A percentile compares a stretch with the other conserved stretches of the same genome.
Conservation (phyloP, 2,888 invertebrate genomes). For the Dendrolimus houi region DNA sequence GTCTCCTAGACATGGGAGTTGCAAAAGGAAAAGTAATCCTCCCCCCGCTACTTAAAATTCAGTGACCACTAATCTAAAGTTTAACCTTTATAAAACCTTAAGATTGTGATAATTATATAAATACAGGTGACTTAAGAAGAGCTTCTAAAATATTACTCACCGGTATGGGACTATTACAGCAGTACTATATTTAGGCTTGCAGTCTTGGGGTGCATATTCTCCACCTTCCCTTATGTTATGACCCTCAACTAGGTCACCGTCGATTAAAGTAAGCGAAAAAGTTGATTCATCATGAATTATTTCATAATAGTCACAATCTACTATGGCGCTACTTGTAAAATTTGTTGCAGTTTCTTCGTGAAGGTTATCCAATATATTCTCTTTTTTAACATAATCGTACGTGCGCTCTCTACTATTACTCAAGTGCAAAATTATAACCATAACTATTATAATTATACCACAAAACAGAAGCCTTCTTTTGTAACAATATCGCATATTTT, state of each 20-base stretch:
- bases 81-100: too few species aligned
- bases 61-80: too few species aligned
- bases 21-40: too few species aligned
- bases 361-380: conserved; percentile 54
- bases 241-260: conserved; percentile 49
- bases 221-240: conserved; percentile 58
- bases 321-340: conserved; percentile 50
- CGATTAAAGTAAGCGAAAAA: conserved; percentile 39
- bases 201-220: conserved; percentile 52
- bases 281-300: conserved; percentile 47
- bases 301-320: conserved; percentile 54
- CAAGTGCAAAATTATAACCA: conserved; percentile 49
- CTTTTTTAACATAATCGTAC: conserved; percentile 64
- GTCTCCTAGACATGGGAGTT: too few species aligned
- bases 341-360: conserved; percentile 54
- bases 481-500: conserved; percentile 40
- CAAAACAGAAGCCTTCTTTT: conserved; percentile 47
- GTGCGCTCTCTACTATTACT: conserved; percentile 32
- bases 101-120: too few species aligned
- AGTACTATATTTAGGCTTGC: conserved; percentile 78
- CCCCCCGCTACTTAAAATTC: too few species aligned
- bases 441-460: conserved; percentile 25
- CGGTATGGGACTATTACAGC: conserved; percentile 90
- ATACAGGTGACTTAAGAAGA: too few species aligned
- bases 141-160: conserved; percentile 21